Conservation (phyloP, 1,140 invertebrate species). For the Drosophila biarmipes region DNA sequence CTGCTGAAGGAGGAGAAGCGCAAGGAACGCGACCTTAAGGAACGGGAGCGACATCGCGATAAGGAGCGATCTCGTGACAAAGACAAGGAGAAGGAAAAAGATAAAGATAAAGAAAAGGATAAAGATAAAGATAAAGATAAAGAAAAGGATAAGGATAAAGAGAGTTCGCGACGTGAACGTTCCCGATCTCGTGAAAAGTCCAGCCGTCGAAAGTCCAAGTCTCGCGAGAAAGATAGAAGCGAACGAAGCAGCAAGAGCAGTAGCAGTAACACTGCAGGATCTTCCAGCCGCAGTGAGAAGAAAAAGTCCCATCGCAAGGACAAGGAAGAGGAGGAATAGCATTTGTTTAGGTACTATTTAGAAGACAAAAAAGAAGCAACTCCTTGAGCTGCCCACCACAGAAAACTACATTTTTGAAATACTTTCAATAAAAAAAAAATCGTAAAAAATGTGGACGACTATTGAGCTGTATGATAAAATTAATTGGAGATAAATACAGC, state of each 20-base stretch:
- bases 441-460: conserved; percentile 5
- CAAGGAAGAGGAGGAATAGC: conserved; percentile 87
- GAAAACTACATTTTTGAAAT: conserved; percentile 13
- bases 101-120: conserved; percentile 51
- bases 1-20: conserved; percentile 93
- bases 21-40: conserved; percentile 74
- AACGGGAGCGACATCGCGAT: conserved; percentile 81
- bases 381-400: conserved; percentile 33
- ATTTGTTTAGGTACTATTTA: conserved; percentile 61
- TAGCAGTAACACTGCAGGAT: conserved; percentile 45
- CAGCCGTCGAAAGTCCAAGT: conserved; percentile 86
- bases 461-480: neutral
- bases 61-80: conserved; percentile 62
- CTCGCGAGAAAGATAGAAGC: conserved; percentile 86
- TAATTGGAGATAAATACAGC: conserved; percentile 4
- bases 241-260: conserved; percentile 85
- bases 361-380: conserved; percentile 32
- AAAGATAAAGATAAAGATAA: conserved; percentile 51
- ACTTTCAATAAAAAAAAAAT: conserved; percentile 51
- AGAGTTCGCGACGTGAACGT: conserved; percentile 85
- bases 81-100: conserved; percentile 81
- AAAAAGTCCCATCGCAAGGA: conserved; percentile 88
- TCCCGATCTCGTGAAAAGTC: conserved; percentile 87
- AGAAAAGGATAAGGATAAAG: conserved; percentile 72
- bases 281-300: conserved; percentile 85